Evolutionary conservation across 2,888 invertebrate species (phyloP).

Genomic region (Diplazon laetatorius): DNA sequence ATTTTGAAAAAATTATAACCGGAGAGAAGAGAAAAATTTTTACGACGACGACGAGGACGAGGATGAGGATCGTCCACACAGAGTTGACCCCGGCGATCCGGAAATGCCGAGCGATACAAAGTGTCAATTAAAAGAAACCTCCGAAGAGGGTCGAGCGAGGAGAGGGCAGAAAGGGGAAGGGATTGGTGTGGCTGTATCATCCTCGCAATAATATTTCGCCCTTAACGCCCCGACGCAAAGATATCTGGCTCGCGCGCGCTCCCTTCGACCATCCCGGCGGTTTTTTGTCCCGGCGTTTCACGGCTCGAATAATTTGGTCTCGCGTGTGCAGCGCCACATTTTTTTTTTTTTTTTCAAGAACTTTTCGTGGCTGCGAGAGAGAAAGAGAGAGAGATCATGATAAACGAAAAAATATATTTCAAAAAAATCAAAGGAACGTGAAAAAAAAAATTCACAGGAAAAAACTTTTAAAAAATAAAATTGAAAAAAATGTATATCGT

Average conservation of each 20-base stretch:
- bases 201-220: conserved; percentile 46
- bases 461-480: no score
- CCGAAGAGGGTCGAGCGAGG: no score
- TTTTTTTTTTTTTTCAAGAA: no score
- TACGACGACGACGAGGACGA: not conserved
- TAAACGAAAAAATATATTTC: conserved; percentile 25
- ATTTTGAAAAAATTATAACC: no score
- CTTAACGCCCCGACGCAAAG: conserved; percentile 43
- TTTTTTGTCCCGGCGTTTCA: conserved; percentile 66
- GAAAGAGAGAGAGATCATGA: conserved; percentile 41
- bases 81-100: conserved; percentile 58
- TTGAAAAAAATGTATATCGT: no score
- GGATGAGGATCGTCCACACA: conserved; percentile 36
- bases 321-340: conserved; percentile 66
- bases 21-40: conserved; percentile 1
- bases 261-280: conserved; percentile 36
- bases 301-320: conserved; percentile 64
- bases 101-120: conserved; percentile 71
- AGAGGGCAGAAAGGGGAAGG: no score
- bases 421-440: conserved; percentile 11
- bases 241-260: conserved; percentile 31
- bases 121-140: conserved; percentile 76
- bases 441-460: conserved; percentile 24
- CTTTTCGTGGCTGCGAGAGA: conserved; percentile 28
- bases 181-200: conserved; percentile 57